Evolutionary conservation across 2,113 vertebrate species (phyloP).

Genomic region (Cyprinodon variegatus): DNA sequence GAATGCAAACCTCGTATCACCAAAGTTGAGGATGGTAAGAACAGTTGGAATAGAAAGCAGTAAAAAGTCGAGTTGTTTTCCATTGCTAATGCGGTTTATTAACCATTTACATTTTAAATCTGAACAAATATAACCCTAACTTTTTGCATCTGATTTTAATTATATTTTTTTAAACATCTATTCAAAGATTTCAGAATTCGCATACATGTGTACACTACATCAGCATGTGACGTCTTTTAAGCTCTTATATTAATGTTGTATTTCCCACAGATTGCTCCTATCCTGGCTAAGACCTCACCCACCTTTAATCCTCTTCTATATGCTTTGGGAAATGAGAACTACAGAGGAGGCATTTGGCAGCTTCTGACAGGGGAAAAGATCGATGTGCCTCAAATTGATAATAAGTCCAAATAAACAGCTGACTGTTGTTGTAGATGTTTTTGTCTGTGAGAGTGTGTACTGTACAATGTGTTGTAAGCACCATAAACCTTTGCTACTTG

Average conservation of each 20-base stretch:
- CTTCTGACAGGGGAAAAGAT: constrained; percentile 88
- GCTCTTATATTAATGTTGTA: neutral
- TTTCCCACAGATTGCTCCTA: constrained; percentile 87
- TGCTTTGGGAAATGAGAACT: constrained; percentile 88
- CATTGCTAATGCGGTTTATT: neutral
- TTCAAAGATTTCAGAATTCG: neutral
- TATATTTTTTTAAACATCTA: neutral
- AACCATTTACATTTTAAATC: neutral
- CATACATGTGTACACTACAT: neutral
- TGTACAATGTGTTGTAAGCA: constrained; percentile 28
- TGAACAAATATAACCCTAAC: neutral
- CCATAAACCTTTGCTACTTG: constrained; percentile 1
- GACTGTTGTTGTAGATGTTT: constrained; percentile 56
- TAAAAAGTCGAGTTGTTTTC: neutral
- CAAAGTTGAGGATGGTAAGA: constrained; percentile 92
- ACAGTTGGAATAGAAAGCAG: neutral
- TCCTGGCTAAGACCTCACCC: constrained; percentile 91
- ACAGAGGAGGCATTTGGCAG: constrained; percentile 90
- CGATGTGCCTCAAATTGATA: constrained; percentile 83
- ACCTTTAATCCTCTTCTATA: constrained; percentile 89
- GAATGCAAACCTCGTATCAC: constrained; percentile 85
- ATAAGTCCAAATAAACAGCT: constrained; percentile 86
- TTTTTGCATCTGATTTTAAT: neutral
- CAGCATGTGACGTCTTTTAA: neutral
- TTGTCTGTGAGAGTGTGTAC: constrained; percentile 37